Evolutionary conservation across 2,797 vertebrate species (phyloP), one percentile per base, ranked within the genome.

Genomic region (Podarcis lilfordi): DNA sequence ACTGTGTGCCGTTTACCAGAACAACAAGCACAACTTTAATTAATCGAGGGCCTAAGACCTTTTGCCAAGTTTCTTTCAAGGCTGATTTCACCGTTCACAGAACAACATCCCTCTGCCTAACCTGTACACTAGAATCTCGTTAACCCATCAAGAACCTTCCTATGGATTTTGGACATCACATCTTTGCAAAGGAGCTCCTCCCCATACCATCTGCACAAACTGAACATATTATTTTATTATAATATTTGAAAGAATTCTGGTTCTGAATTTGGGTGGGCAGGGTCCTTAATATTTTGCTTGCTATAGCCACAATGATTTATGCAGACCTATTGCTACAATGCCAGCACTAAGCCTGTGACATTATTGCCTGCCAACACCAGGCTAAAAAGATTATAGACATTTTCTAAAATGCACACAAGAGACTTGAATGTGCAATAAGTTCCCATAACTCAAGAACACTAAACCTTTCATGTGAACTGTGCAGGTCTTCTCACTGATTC

Each of bases 21-120:
- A 94, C 95, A 95, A 95, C 94, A 95, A 95, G 91, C 91, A 94
- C 93, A 94, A 91, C 92, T 95, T 96, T 96, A 96, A 96, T 95
- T 96, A 96, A 95, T 80, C 86, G 61, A 85, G 69, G 29, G 91
- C 88, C 92, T 93, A 92, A 91, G 94, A 96, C 92, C 86, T 79
- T 92, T 87, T 94, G 94, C 95, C 95, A 96, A 92, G 89, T 91
- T 92, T 87, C 80, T 94, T 94, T 96, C 95, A 94, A n/a, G 92
- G 87, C 80, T 87, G 92, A 94, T 95, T 96, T 96, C 93, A 92
- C 95, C 93, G 92, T 94, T 95, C 94, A 89, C 35, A 89, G 89
- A 95, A 74, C 91, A 96, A 92, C 78, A 90, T 90, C 89, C 88
- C 45, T 82, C 64, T 85, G 74, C 61, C 86, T 95, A 72, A 95